These are phyloP conservation scores for Philopotamus ludificatus DNA, from an alignment of 1,140 invertebrate species.

Conservation along the genomic window DNA sequence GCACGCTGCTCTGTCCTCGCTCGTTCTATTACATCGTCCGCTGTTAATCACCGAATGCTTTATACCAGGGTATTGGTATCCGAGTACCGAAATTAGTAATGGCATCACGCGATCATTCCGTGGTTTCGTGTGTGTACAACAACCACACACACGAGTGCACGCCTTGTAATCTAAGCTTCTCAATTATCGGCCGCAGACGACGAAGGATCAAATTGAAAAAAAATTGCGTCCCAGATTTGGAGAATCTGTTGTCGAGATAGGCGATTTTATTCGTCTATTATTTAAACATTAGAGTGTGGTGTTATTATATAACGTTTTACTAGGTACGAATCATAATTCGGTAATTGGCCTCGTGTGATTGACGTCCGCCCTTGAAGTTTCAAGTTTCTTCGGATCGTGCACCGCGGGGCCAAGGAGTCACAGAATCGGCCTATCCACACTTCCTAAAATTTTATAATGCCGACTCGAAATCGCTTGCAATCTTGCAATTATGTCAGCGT, in stretches of 20 bases:
- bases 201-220: too few species aligned
- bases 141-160: not conserved
- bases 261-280: conserved; percentile 27
- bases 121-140: conserved; percentile 9
- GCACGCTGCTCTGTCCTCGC: not conserved
- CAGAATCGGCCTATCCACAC: not conserved
- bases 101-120: conserved; percentile 25
- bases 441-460: conserved; percentile 11
- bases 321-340: conserved; percentile 29
- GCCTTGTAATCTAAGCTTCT: not conserved
- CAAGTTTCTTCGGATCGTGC: conserved; percentile 11
- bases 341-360: conserved; percentile 29
- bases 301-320: conserved; percentile 32
- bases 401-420: not conserved
- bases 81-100: conserved; percentile 30
- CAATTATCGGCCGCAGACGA: not conserved
- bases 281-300: conserved; percentile 29
- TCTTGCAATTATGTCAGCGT: too few species aligned
- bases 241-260: not conserved
- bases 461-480: too few species aligned
- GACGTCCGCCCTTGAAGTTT: conserved; percentile 29
- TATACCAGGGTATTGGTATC: too few species aligned
- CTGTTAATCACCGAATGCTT: not conserved
- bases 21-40: not conserved
- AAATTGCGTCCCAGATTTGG: conserved; percentile 7